phyloP scores from a whole-genome alignment of 2,888 invertebrate species.

The Xylota segnis region DNA sequence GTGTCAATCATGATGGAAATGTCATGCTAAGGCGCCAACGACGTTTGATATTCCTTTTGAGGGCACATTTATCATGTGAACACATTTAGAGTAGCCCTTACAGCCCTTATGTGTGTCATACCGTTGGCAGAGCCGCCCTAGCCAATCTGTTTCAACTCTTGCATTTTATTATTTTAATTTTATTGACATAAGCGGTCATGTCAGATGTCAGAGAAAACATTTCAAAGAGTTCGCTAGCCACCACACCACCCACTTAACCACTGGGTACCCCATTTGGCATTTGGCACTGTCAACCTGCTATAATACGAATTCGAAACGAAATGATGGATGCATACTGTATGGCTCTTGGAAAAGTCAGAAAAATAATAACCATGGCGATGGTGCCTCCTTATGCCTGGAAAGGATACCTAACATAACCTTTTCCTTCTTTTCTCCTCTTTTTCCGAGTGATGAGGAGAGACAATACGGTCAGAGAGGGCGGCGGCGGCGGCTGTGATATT shows the following conservation, averaged over 20 bases:
- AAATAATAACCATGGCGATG: constrained; percentile 2
- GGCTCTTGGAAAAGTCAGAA: constrained; percentile 3
- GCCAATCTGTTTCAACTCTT: background rate
- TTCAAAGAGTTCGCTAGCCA: constrained; percentile 46
- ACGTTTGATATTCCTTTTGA: constrained; percentile 16
- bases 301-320: constrained; percentile 54
- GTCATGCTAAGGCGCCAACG: constrained; percentile 40
- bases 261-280: constrained; percentile 66
- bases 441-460: constrained; percentile 41
- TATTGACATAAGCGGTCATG: constrained; percentile 71
- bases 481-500: background rate
- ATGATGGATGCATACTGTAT: constrained; percentile 55
- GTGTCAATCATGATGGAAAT: constrained; percentile 35
- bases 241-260: constrained; percentile 70
- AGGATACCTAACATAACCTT: constrained; percentile 35
- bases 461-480: constrained; percentile 48
- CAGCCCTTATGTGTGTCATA: background rate
- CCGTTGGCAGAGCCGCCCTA: background rate
- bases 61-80: constrained; percentile 21
- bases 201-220: constrained; percentile 68
- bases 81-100: background rate
- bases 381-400: constrained; percentile 24
- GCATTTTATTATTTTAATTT: constrained; percentile 47
- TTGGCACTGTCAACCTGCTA: constrained; percentile 55
- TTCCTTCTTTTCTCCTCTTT: constrained; percentile 3